Conservation (phyloP, 2,113 vertebrate species). For the Leucopsar rothschildi region DNA sequence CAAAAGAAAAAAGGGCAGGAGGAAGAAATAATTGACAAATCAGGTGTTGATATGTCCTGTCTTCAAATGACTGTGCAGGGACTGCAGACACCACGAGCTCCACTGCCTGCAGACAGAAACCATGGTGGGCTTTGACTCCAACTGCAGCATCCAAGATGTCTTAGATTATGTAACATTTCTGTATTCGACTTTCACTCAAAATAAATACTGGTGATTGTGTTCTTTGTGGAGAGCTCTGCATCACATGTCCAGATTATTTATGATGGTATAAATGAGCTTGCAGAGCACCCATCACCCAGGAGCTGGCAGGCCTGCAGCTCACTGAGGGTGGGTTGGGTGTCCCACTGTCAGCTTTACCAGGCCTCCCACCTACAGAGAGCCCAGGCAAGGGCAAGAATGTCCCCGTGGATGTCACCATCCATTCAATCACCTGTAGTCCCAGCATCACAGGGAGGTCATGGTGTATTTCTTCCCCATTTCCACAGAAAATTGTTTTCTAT, state of each 20-base stretch:
- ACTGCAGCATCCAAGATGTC: not conserved
- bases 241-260: not conserved
- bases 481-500: not conserved
- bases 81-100: not conserved
- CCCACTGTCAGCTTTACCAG: not conserved
- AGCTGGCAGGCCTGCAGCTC: not conserved
- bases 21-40: not conserved
- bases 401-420: not conserved
- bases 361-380: not conserved
- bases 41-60: not conserved
- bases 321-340: not conserved
- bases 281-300: not conserved
- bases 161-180: not conserved
- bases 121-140: accelerated
- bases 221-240: not conserved
- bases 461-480: not conserved
- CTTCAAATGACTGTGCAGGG: not conserved
- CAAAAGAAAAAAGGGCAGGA: not conserved
- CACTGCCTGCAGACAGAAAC: not conserved
- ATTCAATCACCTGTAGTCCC: not conserved
- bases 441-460: not conserved
- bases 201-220: not conserved
- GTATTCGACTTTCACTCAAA: accelerated
- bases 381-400: not conserved
- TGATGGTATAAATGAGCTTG: not conserved